These are phyloP conservation scores for Smutsia gigantea DNA, from an alignment of 2,797 vertebrate species.

Conservation along the genomic window DNA sequence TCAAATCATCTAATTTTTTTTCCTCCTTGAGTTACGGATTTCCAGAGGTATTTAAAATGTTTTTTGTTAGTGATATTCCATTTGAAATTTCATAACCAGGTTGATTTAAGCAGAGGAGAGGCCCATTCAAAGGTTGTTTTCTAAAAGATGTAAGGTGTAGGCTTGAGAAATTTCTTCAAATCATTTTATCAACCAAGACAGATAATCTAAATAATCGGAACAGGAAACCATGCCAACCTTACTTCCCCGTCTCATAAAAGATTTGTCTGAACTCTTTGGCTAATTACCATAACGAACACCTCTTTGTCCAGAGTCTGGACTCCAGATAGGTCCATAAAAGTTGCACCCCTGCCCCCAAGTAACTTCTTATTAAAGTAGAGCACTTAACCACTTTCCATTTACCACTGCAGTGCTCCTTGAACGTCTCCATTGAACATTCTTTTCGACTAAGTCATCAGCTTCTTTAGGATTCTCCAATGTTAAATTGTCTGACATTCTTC, in stretches of 20 bases:
- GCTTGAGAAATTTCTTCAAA: slow-evolving; percentile 54
- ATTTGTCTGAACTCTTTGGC: slow-evolving; percentile 62
- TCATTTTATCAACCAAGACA: slow-evolving; percentile 54
- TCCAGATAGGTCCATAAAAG: slow-evolving; percentile 54
- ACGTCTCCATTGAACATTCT: slow-evolving; percentile 60
- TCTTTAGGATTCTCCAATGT: slow-evolving; percentile 36
- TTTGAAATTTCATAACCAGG: slow-evolving; percentile 40
- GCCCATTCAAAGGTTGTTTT: slow-evolving; percentile 6
- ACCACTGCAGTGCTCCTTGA: slow-evolving; percentile 14
- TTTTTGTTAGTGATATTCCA: slow-evolving; percentile 5
- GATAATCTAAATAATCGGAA: slow-evolving; percentile 47
- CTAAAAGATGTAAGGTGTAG: slow-evolving; percentile 44
- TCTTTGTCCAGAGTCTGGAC: slow-evolving; percentile 74
- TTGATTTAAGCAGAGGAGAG: slow-evolving; percentile 11
- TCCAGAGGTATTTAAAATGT: slow-evolving; percentile 30
- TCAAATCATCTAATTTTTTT: slow-evolving; percentile 23
- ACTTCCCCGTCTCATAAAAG: slow-evolving; percentile 36
- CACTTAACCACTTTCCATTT: slow-evolving; percentile 56
- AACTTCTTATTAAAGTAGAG: slow-evolving; percentile 67
- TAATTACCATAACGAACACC: slow-evolving; percentile 64
- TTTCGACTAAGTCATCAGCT: slow-evolving; percentile 48
- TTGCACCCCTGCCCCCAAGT: slow-evolving; percentile 55
- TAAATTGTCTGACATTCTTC: background rate
- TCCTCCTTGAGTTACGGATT: slow-evolving; percentile 62
- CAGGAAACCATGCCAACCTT: slow-evolving; percentile 22